A percentile compares a stretch with the other conserved stretches of the same genome.
These are phyloP conservation scores for Serinus canaria DNA, from an alignment of 2,113 vertebrate genomes.

Conservation along the genomic window DNA sequence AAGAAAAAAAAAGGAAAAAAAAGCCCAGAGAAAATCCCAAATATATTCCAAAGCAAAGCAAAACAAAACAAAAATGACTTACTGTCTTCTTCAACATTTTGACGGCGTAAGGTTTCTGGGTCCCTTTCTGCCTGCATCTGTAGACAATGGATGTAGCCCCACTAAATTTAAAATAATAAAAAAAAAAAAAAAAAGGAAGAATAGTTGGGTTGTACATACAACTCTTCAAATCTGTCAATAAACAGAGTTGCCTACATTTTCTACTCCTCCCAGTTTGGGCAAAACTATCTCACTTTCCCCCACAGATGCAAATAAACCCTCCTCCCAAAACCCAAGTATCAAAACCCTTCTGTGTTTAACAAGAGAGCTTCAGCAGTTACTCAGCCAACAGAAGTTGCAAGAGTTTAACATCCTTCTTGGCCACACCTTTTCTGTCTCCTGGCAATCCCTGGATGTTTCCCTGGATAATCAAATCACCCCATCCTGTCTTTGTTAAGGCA, in stretches of 20 bases:
- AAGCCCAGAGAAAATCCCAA: not conserved
- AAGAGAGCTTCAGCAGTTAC: not conserved
- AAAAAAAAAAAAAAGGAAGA: not conserved
- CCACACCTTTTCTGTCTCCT: not conserved
- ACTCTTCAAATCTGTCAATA: not conserved
- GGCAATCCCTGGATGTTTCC: not conserved
- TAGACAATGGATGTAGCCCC: constrained; percentile 89
- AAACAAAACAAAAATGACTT: constrained; percentile 67
- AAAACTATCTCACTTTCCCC: not conserved
- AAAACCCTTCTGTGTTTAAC: not conserved
- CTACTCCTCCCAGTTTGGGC: not conserved
- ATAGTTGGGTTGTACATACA: not conserved
- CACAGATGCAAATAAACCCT: not conserved
- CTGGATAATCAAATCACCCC: not conserved
- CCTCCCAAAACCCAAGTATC: not conserved
- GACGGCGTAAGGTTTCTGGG: constrained; percentile 85
- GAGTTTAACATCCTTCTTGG: not conserved
- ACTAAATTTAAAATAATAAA: constrained; percentile 64
- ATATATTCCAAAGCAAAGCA: not conserved
- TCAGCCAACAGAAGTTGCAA: not conserved
- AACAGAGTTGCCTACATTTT: not conserved
- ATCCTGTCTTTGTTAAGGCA: not conserved
- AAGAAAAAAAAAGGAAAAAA: fast-evolving
- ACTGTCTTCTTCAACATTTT: constrained; percentile 93
- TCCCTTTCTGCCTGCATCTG: constrained; percentile 87